These are phyloP conservation scores for Tachypleus tridentatus DNA, from an alignment of 1,140 invertebrate species.

Conservation along the genomic window DNA sequence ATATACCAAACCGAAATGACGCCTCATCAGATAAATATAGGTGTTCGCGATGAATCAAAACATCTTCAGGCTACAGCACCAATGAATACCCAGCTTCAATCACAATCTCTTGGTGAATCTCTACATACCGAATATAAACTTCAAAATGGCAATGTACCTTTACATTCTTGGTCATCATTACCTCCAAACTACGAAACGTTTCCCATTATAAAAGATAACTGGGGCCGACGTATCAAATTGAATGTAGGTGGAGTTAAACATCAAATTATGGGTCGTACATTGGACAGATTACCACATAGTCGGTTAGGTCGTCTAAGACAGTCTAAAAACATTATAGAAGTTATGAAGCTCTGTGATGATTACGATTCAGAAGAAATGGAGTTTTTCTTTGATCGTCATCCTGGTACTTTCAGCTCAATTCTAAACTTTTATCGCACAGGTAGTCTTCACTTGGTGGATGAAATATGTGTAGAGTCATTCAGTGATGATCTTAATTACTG, in stretches of 20 bases:
- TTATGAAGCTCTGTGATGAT: constrained; percentile 93
- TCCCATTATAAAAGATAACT: constrained; percentile 85
- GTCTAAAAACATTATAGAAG: constrained; percentile 89
- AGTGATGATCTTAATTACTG: constrained; percentile 96
- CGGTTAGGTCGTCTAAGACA: constrained; percentile 77
- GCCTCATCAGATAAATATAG: too few relatives aligned
- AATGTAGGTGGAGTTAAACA: constrained; percentile 95
- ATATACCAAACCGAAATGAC: too few relatives aligned
- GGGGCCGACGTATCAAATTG: constrained; percentile 79
- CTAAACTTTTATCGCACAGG: constrained; percentile 96
- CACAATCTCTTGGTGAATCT: too few relatives aligned
- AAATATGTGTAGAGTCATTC: constrained; percentile 97
- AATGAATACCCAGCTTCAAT: too few relatives aligned
- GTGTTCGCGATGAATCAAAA: too few relatives aligned
- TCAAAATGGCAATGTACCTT: too few relatives aligned
- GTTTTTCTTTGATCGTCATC: constrained; percentile 98
- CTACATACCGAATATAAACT: too few relatives aligned
- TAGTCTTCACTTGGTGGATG: constrained; percentile 93
- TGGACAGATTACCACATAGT: constrained; percentile 90
- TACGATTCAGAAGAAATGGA: constrained; percentile 85
- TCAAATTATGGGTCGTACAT: constrained; percentile 81
- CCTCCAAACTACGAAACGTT: constrained; percentile 68
- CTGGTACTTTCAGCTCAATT: constrained; percentile 93
- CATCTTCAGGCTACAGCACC: too few relatives aligned
- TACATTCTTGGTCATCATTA: constrained; percentile 49